Conservation (phyloP, 1,140 invertebrate species). For the Calephelis virginiensis region DNA sequence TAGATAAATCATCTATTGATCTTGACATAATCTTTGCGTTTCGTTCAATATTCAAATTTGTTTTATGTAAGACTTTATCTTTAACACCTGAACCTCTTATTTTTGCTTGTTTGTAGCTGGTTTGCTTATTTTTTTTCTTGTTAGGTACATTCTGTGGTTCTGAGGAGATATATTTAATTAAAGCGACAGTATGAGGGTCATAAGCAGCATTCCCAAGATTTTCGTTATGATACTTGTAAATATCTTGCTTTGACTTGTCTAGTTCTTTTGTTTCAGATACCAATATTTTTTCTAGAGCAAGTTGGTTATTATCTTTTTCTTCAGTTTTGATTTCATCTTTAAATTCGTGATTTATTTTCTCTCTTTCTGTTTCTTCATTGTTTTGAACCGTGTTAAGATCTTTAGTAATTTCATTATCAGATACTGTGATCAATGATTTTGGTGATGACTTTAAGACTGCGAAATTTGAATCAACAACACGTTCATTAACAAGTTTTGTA, state of each 20-base stretch:
- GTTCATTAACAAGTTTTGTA: constrained; percentile 40
- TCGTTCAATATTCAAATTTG: constrained; percentile 28
- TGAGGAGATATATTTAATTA: not conserved
- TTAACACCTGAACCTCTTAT: constrained; percentile 22
- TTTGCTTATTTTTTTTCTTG: constrained; percentile 2
- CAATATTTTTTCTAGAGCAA: not conserved
- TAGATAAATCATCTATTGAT: constrained; percentile 19
- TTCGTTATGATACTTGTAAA: constrained; percentile 5
- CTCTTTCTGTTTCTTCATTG: not conserved
- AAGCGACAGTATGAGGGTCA: not conserved
- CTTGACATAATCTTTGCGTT: constrained; percentile 27
- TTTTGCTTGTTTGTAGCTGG: not conserved
- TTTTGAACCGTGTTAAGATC: not conserved
- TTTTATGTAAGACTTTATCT: constrained; percentile 39
- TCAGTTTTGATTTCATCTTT: not conserved
- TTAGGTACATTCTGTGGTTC: constrained; percentile 28
- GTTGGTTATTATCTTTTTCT: not conserved
- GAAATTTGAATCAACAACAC: constrained; percentile 43
- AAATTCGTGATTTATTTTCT: not conserved
- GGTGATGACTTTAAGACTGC: constrained; percentile 32
- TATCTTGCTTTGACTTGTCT: not conserved
- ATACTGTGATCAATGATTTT: constrained; percentile 14
- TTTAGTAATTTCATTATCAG: constrained; percentile 20
- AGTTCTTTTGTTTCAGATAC: not conserved
- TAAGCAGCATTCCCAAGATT: constrained; percentile 22